A percentile compares a stretch with the other conserved stretches of the same genome.
Conservation (phyloP, 2,888 invertebrate genomes). For the Callosobruchus maculatus region DNA sequence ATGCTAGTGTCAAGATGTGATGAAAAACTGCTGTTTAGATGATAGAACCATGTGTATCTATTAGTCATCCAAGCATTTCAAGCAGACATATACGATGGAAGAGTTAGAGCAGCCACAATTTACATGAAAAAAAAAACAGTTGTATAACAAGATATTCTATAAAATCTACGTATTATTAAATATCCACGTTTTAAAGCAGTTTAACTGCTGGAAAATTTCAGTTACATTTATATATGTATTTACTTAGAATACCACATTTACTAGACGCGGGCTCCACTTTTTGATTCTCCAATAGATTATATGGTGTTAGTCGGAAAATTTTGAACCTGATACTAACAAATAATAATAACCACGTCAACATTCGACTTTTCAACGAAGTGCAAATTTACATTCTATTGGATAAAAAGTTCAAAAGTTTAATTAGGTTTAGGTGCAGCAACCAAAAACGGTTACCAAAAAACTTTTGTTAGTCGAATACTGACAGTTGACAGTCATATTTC, state of each 20-base stretch:
- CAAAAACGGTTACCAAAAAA: too few species aligned
- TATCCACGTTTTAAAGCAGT: background rate
- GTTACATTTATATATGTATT: background rate
- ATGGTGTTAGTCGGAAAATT: background rate
- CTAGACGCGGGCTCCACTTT: background rate
- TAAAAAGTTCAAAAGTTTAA: too few species aligned
- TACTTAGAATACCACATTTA: background rate
- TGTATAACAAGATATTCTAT: background rate
- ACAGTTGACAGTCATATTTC: too few species aligned
- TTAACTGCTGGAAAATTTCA: background rate
- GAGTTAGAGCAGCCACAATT: background rate
- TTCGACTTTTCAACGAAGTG: too few species aligned
- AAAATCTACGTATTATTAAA: background rate
- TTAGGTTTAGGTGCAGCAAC: too few species aligned
- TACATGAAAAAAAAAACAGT: background rate
- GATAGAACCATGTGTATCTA: background rate
- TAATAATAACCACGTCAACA: too few species aligned
- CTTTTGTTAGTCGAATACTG: too few species aligned
- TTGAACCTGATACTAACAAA: background rate
- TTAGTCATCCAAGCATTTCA: background rate
- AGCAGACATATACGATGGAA: background rate
- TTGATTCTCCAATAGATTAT: background rate
- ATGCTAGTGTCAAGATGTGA: background rate
- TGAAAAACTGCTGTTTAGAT: background rate
- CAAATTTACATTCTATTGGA: too few species aligned